Base-by-base conservation (phyloP, 2,113 vertebrate species). In the Cariama cristata region DNA sequence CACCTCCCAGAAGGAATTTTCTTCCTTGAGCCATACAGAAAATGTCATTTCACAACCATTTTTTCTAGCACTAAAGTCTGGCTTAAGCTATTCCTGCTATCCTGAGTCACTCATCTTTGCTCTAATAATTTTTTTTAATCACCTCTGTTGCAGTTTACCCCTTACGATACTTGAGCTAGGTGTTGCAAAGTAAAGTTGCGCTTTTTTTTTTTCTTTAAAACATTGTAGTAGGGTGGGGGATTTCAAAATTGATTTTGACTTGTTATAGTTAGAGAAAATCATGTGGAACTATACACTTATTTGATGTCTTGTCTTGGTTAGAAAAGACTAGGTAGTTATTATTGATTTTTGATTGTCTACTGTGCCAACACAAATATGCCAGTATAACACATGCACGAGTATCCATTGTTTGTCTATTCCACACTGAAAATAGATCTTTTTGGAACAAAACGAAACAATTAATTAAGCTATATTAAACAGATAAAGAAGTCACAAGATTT, bases 101-200 rank as follows among this genome's bases (percentile, higher is more conserved):
- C n/a, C 66, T 71, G 7, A 2, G 10, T 45, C 14, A 53, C 26
- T 81, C 23, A 42, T 59, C 18, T 75, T 92, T 69, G 14, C 14
- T 71, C 10, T 45, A 81, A 49, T 21, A 1, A 27, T 1, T 33
- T 76, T n/a, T 47, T 77, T 58, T 28, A 53, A 67, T 55, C 13
- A 77, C 4, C 6, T 4, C 19, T 44, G 6, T 42, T 79, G 12
- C 30, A 58, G 49, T 77, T 73, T 50, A 52, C 0, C 0, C 12
- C 9, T 75, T 64, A 76, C 8, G 9, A 86, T 55, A 72, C 63
- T 2, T n/a, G 16, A 83, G 32, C 35, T 66, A 44, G 7, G 15
- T 69, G 20, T 9, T 69, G 4, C 12, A 66, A 8, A 40, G n/a
- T 21, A 44, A 69, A 83, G 1, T 59, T 63, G 38, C 38, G 8